Evolutionary conservation across 2,113 vertebrate genomes (phyloP).

Genomic region (Gorsachius goisagi): DNA sequence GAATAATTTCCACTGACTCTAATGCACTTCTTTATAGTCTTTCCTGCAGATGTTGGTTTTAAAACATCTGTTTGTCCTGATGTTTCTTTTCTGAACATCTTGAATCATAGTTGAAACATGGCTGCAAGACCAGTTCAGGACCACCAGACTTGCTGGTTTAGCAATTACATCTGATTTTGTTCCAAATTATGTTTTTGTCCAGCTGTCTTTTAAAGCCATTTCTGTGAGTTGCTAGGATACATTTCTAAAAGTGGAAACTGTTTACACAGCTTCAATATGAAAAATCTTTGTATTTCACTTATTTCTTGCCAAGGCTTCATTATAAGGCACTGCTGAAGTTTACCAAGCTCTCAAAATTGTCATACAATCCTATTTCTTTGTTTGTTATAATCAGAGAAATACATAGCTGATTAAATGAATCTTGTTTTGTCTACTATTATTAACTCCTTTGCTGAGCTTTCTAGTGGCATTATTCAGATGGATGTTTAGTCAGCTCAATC

Average conservation of each 20-base stretch:
- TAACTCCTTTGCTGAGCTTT: not conserved
- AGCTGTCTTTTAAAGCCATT: constrained; percentile 37
- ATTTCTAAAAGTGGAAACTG: constrained; percentile 54
- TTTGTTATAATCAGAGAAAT: constrained; percentile 11
- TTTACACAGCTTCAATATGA: constrained; percentile 18
- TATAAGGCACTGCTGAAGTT: constrained; percentile 26
- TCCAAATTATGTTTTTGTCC: constrained; percentile 27
- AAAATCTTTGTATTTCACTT: constrained; percentile 26
- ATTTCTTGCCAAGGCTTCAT: constrained; percentile 36
- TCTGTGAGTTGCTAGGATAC: constrained; percentile 50
- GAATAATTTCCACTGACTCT: not conserved
- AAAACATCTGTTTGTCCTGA: not conserved
- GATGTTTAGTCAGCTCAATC: not conserved
- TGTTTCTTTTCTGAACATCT: not conserved
- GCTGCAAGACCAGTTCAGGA: not conserved
- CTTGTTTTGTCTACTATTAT: not conserved
- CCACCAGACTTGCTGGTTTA: not conserved
- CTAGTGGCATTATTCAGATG: not conserved
- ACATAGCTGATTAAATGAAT: not conserved
- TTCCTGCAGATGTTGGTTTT: not conserved
- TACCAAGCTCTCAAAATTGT: not conserved
- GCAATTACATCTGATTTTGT: constrained; percentile 10
- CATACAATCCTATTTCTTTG: not conserved
- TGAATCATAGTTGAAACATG: not conserved
- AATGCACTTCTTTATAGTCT: not conserved